Evolutionary conservation across 2,888 invertebrate species (phyloP).

Genomic region (Heliconius ismenius): DNA sequence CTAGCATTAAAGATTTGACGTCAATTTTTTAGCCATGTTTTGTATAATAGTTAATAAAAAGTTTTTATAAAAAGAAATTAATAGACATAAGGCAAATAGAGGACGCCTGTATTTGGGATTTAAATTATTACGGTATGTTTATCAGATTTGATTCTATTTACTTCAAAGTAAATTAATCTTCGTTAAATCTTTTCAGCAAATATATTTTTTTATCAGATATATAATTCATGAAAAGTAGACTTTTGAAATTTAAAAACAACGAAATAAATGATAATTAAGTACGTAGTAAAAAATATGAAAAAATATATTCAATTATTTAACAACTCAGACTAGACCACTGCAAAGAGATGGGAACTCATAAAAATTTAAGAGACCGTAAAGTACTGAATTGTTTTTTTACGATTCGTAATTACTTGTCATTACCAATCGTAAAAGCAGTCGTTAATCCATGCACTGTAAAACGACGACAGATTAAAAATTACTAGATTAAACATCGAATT

Average conservation of each 20-base stretch:
- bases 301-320: constrained; percentile 37
- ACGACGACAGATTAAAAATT: constrained; percentile 34
- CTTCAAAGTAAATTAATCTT: too few relatives aligned
- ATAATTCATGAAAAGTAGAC: not conserved
- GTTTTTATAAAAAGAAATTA: not conserved
- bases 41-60: constrained; percentile 5
- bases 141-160: too few relatives aligned
- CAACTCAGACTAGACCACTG: constrained; percentile 35
- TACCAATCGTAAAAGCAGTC: constrained; percentile 43
- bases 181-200: too few relatives aligned
- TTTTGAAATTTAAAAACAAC: not conserved
- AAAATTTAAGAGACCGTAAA: constrained; percentile 42
- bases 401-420: constrained; percentile 46
- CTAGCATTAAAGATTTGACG: constrained; percentile 40
- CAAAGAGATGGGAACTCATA: constrained; percentile 37
- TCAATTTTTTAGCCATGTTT: constrained; percentile 13
- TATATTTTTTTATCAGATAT: too few relatives aligned
- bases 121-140: not conserved
- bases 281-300: constrained; percentile 17
- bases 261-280: not conserved
- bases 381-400: constrained; percentile 43
- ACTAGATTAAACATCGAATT: constrained; percentile 17
- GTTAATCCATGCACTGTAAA: constrained; percentile 39
- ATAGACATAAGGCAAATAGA: not conserved
- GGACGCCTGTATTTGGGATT: not conserved